A percentile compares a stretch with the other conserved stretches of the same genome.
Conservation (phyloP, 2,888 invertebrate genomes). For the Omphaloscelis lunosa region DNA sequence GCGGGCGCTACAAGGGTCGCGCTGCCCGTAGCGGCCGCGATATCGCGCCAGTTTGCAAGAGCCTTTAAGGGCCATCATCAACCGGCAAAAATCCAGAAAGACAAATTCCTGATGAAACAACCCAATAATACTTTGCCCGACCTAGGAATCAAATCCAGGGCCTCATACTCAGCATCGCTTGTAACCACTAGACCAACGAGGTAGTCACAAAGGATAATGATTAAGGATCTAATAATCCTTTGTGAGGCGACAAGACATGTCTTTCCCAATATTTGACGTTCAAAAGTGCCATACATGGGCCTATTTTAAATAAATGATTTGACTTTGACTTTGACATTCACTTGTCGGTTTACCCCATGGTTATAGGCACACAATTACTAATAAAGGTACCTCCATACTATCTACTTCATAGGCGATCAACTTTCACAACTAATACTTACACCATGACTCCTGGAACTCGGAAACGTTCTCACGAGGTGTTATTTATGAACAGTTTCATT, state of each 20-base stretch:
- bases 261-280: no score
- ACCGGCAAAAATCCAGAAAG: background rate
- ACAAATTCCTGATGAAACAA: background rate
- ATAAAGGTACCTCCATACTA: background rate
- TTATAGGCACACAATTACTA: slow-evolving; percentile 4
- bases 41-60: no score
- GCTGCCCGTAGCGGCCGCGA: no score
- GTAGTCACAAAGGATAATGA: background rate
- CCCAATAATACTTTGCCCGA: background rate
- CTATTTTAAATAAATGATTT: no score
- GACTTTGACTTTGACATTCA: no score
- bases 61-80: no score
- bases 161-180: background rate
- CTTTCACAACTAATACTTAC: slow-evolving; percentile 40
- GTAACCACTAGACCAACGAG: background rate
- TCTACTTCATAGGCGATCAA: background rate
- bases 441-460: slow-evolving; percentile 19
- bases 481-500: slow-evolving; percentile 16
- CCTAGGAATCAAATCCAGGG: background rate
- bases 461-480: background rate
- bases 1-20: no score
- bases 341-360: background rate
- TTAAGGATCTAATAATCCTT: background rate
- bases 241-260: background rate
- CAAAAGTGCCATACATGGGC: no score